Evolutionary conservation across 2,888 invertebrate genomes (phyloP).

Genomic region (Cerceris ruficornis): DNA sequence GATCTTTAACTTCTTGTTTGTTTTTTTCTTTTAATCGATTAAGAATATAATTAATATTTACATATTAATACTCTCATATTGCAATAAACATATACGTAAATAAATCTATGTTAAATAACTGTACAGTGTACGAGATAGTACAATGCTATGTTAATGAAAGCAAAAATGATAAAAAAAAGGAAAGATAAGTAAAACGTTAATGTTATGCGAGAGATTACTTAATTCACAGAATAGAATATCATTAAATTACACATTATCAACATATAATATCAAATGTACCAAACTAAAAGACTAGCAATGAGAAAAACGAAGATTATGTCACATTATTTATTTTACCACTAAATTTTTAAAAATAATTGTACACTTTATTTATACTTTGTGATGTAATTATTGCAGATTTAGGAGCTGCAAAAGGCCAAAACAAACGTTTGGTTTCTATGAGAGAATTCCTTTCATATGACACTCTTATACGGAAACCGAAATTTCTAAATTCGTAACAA

Average conservation of each 20-base stretch:
- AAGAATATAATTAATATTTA: slow-evolving; percentile 49
- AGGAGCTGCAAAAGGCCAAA: slow-evolving; percentile 17
- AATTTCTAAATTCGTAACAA: slow-evolving; percentile 27
- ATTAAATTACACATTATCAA: slow-evolving; percentile 19
- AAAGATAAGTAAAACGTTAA: slow-evolving; percentile 35
- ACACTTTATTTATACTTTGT: slow-evolving; percentile 18
- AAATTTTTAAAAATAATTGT: slow-evolving; percentile 43
- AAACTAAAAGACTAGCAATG: slow-evolving; percentile 55
- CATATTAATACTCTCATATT: slow-evolving; percentile 35
- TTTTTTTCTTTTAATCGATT: slow-evolving; percentile 16
- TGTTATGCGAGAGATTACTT: slow-evolving; percentile 11
- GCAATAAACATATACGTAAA: slow-evolving; percentile 45
- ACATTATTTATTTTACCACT: slow-evolving; percentile 59
- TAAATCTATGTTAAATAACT: slow-evolving; percentile 46
- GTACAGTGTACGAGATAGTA: slow-evolving; percentile 45
- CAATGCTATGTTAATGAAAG: slow-evolving; percentile 27
- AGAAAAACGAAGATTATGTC: slow-evolving; percentile 53
- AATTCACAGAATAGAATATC: slow-evolving; percentile 10
- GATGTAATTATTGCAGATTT: slow-evolving; percentile 19
- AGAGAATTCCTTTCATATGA: slow-evolving; percentile 15
- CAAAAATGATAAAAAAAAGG: slow-evolving; percentile 34
- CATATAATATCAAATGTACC: slow-evolving; percentile 28
- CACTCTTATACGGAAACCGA: slow-evolving; percentile 21
- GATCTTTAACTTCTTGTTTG: slow-evolving; percentile 26
- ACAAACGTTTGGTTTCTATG: slow-evolving; percentile 9